Base-by-base conservation (phyloP, 2,797 vertebrate genomes). In the Eptatretus atami region DNA sequence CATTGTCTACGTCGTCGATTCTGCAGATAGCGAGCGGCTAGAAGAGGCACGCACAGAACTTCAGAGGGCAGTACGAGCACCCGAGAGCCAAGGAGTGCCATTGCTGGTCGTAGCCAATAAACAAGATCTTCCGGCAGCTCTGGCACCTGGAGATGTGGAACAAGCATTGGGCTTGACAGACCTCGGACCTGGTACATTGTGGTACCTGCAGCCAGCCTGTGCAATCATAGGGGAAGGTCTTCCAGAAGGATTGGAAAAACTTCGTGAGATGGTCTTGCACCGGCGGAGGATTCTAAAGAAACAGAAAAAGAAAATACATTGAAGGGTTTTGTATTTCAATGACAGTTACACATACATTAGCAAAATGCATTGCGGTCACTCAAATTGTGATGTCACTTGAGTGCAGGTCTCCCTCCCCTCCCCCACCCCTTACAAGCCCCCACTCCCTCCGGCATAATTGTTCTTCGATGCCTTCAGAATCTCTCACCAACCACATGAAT, bases 1-100 rank as follows among this genome's bases (percentile, higher is more conserved):
- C 64, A 92, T 96, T 75, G 92, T 96, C 71, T 96, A 90, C 71
- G 88, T 96, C 71, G 88, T 96, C 79, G 88, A 96, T 78, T 96
- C 88, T 0, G 88, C 93, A 70, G 88, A 96, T 68, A 81, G 82
- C 24, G 87, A 94, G 71, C 72, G 88, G 65, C 75, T 96, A 70
- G 88, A 92, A 74, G 88, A 93, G 70, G 88, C 86, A 69, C 86
- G 84, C 67, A 81, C 85, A 0, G 88, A 96, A 75, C 80, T 93
- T 71, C 88, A 96, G 75, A 87, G 86, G 74, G 84, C 93, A 74
- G 87, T 86, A 67, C 85, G 88, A 68, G 87, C 88, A 69, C 79
- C 84, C 1, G 88, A 95, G 77, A 92, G 94, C 77, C 86, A 87
- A 67, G 87, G 88, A 19, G 90, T 86, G 1, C 88, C 88, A 15